These are phyloP conservation scores for Stichopus horrens DNA, from an alignment of 53 echinoderm and acorn worm species.

Conservation along the genomic window DNA sequence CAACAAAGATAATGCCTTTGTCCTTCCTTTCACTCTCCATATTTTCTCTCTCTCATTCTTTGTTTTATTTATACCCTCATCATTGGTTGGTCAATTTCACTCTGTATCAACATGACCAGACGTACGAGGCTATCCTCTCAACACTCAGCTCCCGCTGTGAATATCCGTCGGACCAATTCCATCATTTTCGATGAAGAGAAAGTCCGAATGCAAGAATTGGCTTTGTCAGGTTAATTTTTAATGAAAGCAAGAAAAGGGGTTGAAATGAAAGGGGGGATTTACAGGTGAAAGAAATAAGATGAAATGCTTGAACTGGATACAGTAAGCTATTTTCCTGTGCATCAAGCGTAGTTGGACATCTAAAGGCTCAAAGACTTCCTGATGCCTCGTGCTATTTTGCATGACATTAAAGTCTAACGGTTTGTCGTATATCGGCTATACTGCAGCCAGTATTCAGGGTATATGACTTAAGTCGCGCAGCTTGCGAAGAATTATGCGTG, in stretches of 20 bases:
- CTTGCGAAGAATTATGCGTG: too few species aligned
- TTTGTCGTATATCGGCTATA: too few species aligned
- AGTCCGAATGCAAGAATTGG: background rate
- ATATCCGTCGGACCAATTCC: background rate
- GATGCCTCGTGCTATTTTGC: too few species aligned
- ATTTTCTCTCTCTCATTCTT: background rate
- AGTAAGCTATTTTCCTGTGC: too few species aligned
- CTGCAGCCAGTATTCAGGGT: too few species aligned
- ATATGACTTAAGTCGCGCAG: too few species aligned
- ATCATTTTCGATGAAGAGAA: background rate
- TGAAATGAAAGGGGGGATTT: background rate
- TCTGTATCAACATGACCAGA: background rate
- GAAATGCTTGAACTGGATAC: too few species aligned
- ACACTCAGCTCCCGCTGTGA: background rate
- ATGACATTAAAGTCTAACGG: too few species aligned
- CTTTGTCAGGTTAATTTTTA: background rate
- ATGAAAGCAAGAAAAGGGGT: background rate
- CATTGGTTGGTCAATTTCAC: background rate
- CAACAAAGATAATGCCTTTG: background rate
- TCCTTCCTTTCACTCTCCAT: background rate
- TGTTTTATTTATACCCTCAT: background rate
- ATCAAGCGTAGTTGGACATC: too few species aligned
- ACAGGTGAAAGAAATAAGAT: background rate
- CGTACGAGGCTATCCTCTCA: background rate
- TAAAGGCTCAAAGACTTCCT: too few species aligned